phyloP scores from a whole-genome alignment of 2,888 invertebrate genomes.

The Pheosia gnoma region DNA sequence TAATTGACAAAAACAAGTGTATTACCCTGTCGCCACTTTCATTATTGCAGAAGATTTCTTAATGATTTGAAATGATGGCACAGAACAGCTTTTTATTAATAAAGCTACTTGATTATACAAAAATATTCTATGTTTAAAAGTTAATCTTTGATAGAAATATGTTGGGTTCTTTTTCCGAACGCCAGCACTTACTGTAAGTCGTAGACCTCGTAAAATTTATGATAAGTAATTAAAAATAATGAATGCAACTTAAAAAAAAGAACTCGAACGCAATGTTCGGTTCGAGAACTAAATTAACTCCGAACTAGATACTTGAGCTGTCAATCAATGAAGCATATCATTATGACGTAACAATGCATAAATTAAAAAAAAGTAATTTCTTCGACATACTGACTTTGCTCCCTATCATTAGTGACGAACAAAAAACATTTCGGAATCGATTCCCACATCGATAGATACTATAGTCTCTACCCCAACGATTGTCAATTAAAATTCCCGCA shows the following conservation, averaged over 20 bases:
- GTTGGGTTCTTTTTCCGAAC: too few species aligned
- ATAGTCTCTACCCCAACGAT: conserved; percentile 46
- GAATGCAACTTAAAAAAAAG: conserved; percentile 1
- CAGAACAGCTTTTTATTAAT: too few species aligned
- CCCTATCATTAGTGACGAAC: conserved; percentile 25
- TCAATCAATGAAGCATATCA: conserved; percentile 28
- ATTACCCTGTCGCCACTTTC: not conserved
- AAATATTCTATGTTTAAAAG: too few species aligned
- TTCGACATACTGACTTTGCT: conserved; percentile 30
- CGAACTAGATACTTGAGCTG: conserved; percentile 23
- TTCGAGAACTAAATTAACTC: conserved; percentile 29
- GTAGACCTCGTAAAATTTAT: not conserved
- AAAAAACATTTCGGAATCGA: conserved; percentile 46
- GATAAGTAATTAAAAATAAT: conserved; percentile 4
- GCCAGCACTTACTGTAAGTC: too few species aligned
- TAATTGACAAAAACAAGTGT: conserved; percentile 34
- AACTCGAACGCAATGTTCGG: not conserved
- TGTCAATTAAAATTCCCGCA: conserved; percentile 72
- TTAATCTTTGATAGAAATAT: too few species aligned
- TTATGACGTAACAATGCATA: conserved; percentile 33
- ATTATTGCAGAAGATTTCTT: not conserved
- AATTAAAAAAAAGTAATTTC: conserved; percentile 22
- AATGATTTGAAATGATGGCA: too few species aligned
- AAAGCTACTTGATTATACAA: too few species aligned
- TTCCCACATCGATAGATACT: conserved; percentile 45